A percentile compares a stretch with the other conserved stretches of the same genome.
Conservation (phyloP, 1,140 invertebrate genomes). For the Pygmarrhopalites habei region DNA sequence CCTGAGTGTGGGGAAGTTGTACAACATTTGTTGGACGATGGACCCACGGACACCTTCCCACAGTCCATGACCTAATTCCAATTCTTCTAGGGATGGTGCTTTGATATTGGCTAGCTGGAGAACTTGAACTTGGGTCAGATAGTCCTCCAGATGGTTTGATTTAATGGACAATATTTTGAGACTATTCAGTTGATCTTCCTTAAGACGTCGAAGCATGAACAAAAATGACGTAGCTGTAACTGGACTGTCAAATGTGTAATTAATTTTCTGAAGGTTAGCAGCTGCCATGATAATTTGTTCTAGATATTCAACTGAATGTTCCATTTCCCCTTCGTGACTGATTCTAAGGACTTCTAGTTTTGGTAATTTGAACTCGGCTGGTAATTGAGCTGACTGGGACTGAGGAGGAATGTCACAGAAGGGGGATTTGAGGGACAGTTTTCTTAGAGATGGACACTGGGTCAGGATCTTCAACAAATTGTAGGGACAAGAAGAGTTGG, state of each 20-base stretch:
- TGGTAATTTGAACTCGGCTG: neutral
- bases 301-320: neutral
- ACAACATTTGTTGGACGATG: constrained; percentile 14
- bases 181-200: neutral
- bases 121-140: constrained; percentile 8
- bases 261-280: neutral
- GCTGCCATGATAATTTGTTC: constrained; percentile 4
- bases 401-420: too few species aligned
- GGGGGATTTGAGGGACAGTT: neutral
- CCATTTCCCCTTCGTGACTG: neutral
- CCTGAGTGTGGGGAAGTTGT: constrained; percentile 1
- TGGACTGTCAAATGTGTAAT: constrained; percentile 2
- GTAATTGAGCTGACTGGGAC: neutral
- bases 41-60: constrained; percentile 19
- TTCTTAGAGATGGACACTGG: constrained; percentile 6
- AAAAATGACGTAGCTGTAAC: neutral
- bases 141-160: neutral
- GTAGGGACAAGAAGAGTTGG: neutral
- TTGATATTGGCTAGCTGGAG: neutral
- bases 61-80: constrained; percentile 19
- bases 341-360: neutral
- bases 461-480: constrained; percentile 7
- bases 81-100: constrained; percentile 9
- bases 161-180: constrained; percentile 4
- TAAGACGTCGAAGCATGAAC: neutral